phyloP scores from a whole-genome alignment of 2,888 invertebrate species.

The Hetaerina titia region DNA sequence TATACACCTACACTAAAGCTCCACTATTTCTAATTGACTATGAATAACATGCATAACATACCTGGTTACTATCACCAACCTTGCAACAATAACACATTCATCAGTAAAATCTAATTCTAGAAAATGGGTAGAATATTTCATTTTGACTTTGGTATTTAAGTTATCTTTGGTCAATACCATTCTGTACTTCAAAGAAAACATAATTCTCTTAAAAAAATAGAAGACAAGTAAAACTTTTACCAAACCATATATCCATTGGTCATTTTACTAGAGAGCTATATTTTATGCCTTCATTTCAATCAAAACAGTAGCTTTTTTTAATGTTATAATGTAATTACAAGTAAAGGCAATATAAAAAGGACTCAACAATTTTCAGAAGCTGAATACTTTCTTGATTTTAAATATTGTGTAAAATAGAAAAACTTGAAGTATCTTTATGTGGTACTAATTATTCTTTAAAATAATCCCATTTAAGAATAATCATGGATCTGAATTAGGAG shows the following conservation, averaged over 20 bases:
- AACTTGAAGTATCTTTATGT: background rate
- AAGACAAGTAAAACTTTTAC: background rate
- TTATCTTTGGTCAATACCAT: background rate
- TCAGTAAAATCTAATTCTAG: constrained; percentile 14
- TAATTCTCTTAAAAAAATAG: background rate
- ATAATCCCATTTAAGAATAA: background rate
- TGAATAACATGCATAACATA: background rate
- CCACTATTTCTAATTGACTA: background rate
- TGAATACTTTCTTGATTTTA: background rate
- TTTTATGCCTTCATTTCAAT: background rate
- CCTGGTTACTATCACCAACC: constrained; percentile 24
- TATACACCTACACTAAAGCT: background rate
- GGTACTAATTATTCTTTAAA: background rate
- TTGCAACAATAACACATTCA: constrained; percentile 20
- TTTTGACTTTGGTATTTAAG: background rate
- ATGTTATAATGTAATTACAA: too few relatives aligned
- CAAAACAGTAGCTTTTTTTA: background rate
- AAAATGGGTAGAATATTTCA: background rate
- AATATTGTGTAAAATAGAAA: background rate
- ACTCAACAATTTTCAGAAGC: too few relatives aligned
- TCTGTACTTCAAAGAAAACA: background rate
- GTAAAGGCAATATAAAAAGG: too few relatives aligned
- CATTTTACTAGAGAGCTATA: background rate
- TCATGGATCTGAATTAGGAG: background rate
- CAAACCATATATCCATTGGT: constrained; percentile 23